Base-by-base conservation (phyloP, 2,888 invertebrate species). In the Scaptomyza cyrtandrae region DNA sequence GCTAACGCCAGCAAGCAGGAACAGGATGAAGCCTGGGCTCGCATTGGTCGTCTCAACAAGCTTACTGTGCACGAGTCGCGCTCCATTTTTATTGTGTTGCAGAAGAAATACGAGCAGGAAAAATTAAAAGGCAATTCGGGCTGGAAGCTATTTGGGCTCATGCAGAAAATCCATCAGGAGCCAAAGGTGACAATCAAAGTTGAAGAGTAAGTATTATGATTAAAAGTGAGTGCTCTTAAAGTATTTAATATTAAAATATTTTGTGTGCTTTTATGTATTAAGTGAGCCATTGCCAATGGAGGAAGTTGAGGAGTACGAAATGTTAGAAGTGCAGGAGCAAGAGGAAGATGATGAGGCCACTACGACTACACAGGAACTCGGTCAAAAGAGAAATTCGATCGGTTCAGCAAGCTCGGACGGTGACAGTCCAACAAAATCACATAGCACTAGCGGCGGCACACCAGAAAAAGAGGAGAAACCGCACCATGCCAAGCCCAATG, bases 71-170 rank as follows among this genome's bases (percentile, higher is more conserved):
- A 91, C 56, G 92, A 92, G 63, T 89, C 91, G 5, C 91, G 91
- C 48, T 91, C 91, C 13, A 92, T 92, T 70, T 92, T 91, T 48
- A 91, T 91, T 53, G 91, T 92, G 24, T 71, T 92, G 41, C 91
- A 90, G 31, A 92, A 92, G 58, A 92, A 92, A 76, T 92, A 90
- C 48, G 91, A 91, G 5, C 90, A 91, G 65, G 92, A 92, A 63
- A 90, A 89, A 46, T 29, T 82, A 0, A 91, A 91, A 53, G 84
- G 87, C 0, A 83, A 86, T 6, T 90, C 91, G 3, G 80, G 89
- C 2, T 92, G 92, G 92, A 91, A 92, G 46, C 62, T 92, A 14
- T 91, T 89, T 46, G 80, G 85, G 19, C 64, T 91, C 11, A 91
- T 91, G 91, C 88, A 91, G 56, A 83, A 91, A 67, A 91, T 91